Conservation (phyloP, 2,113 vertebrate species). For the Tachycineta bicolor region DNA sequence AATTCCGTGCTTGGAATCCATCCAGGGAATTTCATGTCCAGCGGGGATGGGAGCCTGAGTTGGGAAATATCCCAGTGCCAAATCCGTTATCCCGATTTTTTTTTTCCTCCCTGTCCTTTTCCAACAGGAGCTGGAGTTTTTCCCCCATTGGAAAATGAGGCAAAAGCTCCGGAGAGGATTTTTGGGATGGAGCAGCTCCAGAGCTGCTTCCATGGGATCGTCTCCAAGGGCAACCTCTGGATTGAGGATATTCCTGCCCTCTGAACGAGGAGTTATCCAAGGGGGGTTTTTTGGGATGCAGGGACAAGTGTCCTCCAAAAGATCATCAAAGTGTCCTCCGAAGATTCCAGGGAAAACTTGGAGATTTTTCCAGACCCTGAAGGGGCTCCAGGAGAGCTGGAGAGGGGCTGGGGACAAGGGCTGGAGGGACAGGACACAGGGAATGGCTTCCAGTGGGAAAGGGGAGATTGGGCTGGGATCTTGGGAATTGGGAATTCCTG, state of each 20-base stretch:
- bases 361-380: no score
- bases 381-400: no score
- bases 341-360: no score
- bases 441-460: no score
- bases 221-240: not conserved
- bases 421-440: no score
- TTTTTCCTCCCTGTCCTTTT: not conserved
- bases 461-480: no score
- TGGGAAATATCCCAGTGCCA: not conserved
- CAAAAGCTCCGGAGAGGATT: rapidly evolving
- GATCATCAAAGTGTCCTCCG: rapidly evolving
- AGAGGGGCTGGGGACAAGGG: no score
- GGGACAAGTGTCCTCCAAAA: not conserved
- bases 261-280: rapidly evolving
- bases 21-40: not conserved
- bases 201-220: rapidly evolving
- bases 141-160: not conserved
- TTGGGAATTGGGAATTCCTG: no score
- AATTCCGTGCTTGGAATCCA: not conserved
- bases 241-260: not conserved
- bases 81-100: rapidly evolving
- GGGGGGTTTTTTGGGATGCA: rapidly evolving
- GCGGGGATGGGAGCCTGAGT: rapidly evolving
- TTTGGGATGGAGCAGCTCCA: not conserved
- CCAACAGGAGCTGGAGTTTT: not conserved